A percentile compares a stretch with the other conserved stretches of the same genome.
These are phyloP conservation scores for Heteromyza rotundicornis DNA, from an alignment of 2,888 invertebrate genomes.

Conservation along the genomic window DNA sequence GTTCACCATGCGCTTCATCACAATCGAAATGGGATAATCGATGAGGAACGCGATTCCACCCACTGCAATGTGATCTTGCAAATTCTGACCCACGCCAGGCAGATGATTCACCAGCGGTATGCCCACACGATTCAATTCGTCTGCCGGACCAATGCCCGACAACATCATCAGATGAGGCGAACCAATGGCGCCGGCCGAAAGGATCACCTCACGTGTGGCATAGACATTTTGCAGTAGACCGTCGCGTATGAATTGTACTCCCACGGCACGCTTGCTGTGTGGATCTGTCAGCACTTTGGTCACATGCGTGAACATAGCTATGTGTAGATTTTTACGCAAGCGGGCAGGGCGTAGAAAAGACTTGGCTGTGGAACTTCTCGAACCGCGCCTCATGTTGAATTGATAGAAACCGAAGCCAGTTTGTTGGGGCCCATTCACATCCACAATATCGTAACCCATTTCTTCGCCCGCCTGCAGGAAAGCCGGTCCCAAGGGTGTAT, in stretches of 20 bases:
- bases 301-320: slow-evolving; percentile 80
- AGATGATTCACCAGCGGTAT: slow-evolving; percentile 76
- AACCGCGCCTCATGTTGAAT: slow-evolving; percentile 85
- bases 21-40: slow-evolving; percentile 80
- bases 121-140: slow-evolving; percentile 75
- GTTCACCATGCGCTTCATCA: slow-evolving; percentile 82
- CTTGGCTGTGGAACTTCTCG: slow-evolving; percentile 83
- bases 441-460: slow-evolving; percentile 86
- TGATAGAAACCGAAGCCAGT: slow-evolving; percentile 88
- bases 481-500: slow-evolving; percentile 81
- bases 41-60: slow-evolving; percentile 83
- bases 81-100: slow-evolving; percentile 84
- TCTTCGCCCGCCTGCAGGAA: slow-evolving; percentile 90
- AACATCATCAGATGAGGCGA: slow-evolving; percentile 92
- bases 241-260: slow-evolving; percentile 77
- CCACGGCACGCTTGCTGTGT: slow-evolving; percentile 73
- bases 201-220: slow-evolving; percentile 59
- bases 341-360: slow-evolving; percentile 83
- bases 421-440: slow-evolving; percentile 85
- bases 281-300: slow-evolving; percentile 79
- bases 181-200: slow-evolving; percentile 83
- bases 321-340: slow-evolving; percentile 79
- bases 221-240: slow-evolving; percentile 65
- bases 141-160: slow-evolving; percentile 81
- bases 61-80: slow-evolving; percentile 89